These are phyloP conservation scores for Umimayanthus chanpuru DNA, from an alignment of 92 coral and sea anemone species.

Conservation along the genomic window DNA sequence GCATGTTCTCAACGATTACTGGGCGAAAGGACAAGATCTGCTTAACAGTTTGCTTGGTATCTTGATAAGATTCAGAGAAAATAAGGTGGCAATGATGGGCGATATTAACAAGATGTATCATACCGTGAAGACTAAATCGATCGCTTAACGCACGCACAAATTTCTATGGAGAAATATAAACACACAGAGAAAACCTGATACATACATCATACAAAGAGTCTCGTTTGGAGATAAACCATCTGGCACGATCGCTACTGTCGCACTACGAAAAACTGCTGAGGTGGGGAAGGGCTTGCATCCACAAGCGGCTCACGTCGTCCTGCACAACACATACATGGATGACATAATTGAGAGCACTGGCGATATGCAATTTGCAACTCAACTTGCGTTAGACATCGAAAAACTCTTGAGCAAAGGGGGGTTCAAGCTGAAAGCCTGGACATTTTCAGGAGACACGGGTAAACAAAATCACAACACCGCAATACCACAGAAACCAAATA, in stretches of 20 bases:
- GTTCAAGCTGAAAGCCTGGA: conserved; percentile 43
- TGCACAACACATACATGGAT: conserved; percentile 13
- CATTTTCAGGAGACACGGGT: conserved; percentile 8
- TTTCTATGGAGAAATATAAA: too few relatives aligned
- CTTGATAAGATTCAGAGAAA: conserved; percentile 29
- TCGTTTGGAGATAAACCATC: too few relatives aligned
- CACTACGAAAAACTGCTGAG: too few relatives aligned
- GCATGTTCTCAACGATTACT: conserved; percentile 40
- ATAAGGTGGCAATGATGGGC: conserved; percentile 32
- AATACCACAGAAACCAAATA: conserved; percentile 9
- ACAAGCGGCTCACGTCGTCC: background rate
- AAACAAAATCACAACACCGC: conserved; percentile 15
- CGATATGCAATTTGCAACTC: conserved; percentile 13
- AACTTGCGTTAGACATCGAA: conserved; percentile 18
- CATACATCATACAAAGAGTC: too few relatives aligned
- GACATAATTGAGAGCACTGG: conserved; percentile 17
- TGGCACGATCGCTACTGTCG: too few relatives aligned
- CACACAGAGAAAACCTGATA: too few relatives aligned
- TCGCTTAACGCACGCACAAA: conserved; percentile 52
- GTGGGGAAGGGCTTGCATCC: too few relatives aligned
- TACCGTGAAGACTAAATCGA: conserved; percentile 25
- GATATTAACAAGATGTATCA: too few relatives aligned
- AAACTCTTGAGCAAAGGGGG: conserved; percentile 26
- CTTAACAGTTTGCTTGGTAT: conserved; percentile 44
- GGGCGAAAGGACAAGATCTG: conserved; percentile 29